Evolutionary conservation across 1,140 invertebrate genomes (phyloP), one percentile per base, ranked within the genome.

Genomic region (Hestina assimilis): DNA sequence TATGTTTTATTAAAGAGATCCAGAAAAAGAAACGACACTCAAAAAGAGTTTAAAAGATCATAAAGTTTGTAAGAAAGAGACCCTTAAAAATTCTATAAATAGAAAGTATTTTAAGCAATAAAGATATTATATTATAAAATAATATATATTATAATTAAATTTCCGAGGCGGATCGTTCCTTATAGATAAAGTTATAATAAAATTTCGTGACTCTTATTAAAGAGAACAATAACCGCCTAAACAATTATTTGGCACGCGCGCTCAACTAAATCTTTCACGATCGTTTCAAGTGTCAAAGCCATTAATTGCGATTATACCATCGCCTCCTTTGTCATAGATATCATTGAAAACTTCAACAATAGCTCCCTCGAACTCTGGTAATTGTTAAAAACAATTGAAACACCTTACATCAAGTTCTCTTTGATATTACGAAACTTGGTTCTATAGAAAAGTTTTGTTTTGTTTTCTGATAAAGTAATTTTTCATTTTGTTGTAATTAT

Each of bases 381-480:
- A 47, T 47, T 47, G 28, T 46, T 46, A 46, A 46, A 46, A 46
- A 29, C 28, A 33, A 47, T 47, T 31, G 43, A 46, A 46, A 46
- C 28, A 46, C 28, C 26, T 46, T 47, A 31, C 12, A 28, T 31
- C 43, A 46, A 47, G 28, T 20, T 12, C 15, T 35, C 31, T 38
- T 38, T 19, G 33, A 38, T 38, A 38, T 38, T 38, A 17, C 15
- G 33, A 17, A 38, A 38, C 15, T 38, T 38, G 5, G 33, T 38
- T 17, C 33, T 19, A 38, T 38, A 17, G 33, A 38, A 38, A 38
- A 38, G 14, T 38, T 38, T 4, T 7, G 7, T 38, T 38, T 19
- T 31, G 28, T 31, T 6, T 19, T 17, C 6, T 38, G 5, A 8
- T 38, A 12, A 38, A 5, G 3, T 17, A 17, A 6, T 19, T 38